A percentile compares a stretch with the other conserved stretches of the same genome.
Evolutionary conservation across 2,797 vertebrate species (phyloP).

Genomic region (Sebastes paucispinis): DNA sequence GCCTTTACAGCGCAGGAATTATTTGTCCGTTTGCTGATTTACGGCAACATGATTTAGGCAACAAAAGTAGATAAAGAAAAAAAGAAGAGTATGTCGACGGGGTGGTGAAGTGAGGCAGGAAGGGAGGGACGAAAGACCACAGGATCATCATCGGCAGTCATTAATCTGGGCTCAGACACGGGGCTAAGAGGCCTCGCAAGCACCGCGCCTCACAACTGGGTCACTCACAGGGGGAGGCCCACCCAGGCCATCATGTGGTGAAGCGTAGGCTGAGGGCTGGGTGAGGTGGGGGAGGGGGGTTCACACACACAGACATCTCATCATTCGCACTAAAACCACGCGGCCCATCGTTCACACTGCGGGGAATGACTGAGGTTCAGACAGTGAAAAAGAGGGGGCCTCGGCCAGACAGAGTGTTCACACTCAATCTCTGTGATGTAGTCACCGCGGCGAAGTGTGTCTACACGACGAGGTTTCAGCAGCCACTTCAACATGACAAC

Average conservation of each 20-base stretch:
- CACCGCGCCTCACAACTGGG: slow-evolving; percentile 81
- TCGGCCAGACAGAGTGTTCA: slow-evolving; percentile 27
- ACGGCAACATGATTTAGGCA: slow-evolving; percentile 2
- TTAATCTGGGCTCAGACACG: slow-evolving; percentile 87
- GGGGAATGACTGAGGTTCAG: slow-evolving; percentile 59
- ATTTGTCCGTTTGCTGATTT: slow-evolving; percentile 17
- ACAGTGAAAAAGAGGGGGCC: slow-evolving; percentile 39
- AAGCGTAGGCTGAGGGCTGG: slow-evolving; percentile 66
- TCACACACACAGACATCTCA: slow-evolving; percentile 60
- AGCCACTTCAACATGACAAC: slow-evolving; percentile 46
- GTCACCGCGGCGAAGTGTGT: neutral
- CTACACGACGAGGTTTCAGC: slow-evolving; percentile 25
- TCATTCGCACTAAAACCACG: slow-evolving; percentile 67
- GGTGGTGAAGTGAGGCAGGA: slow-evolving; percentile 32
- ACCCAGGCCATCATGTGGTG: slow-evolving; percentile 81
- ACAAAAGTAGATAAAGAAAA: slow-evolving; percentile 34
- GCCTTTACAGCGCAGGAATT: neutral
- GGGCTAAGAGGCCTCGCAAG: slow-evolving; percentile 80
- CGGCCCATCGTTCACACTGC: slow-evolving; percentile 61
- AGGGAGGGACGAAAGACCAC: slow-evolving; percentile 64
- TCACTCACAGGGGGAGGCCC: slow-evolving; percentile 81
- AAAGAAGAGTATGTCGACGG: slow-evolving; percentile 18
- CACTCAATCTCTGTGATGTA: slow-evolving; percentile 40
- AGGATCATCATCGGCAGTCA: slow-evolving; percentile 82
- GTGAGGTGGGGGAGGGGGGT: slow-evolving; percentile 55